Evolutionary conservation across 2,113 vertebrate species (phyloP).

Genomic region (Chionomys nivalis): DNA sequence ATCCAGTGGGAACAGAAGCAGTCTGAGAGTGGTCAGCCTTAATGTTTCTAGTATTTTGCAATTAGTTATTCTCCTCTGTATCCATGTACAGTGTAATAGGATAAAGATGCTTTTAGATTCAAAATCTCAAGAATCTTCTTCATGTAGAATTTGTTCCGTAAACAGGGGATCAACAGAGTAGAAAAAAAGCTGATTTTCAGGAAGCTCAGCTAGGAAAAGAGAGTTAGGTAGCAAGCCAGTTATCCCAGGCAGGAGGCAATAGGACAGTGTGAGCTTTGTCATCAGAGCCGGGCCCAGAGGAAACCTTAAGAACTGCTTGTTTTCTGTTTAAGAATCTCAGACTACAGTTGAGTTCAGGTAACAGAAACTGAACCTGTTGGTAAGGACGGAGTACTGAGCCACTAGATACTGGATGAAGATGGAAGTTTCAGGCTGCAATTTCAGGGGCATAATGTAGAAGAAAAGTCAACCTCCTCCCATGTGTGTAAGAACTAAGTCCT

Average conservation of each 20-base stretch:
- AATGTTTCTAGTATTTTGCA: not conserved
- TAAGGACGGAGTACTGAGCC: not conserved
- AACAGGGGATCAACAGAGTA: not conserved
- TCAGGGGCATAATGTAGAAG: not conserved
- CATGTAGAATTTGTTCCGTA: not conserved
- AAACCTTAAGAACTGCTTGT: not conserved
- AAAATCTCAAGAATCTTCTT: not conserved
- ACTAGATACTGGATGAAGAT: not conserved
- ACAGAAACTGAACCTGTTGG: no score
- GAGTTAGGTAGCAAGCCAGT: not conserved
- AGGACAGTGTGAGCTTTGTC: not conserved
- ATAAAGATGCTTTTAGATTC: not conserved
- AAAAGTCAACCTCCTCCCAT: not conserved
- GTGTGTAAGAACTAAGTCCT: not conserved
- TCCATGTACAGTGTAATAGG: not conserved
- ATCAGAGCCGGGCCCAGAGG: rapidly evolving
- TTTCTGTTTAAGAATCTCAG: not conserved
- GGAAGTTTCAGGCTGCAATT: not conserved
- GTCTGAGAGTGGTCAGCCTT: no score
- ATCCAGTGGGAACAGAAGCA: rapidly evolving
- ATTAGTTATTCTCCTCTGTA: not conserved
- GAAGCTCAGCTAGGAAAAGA: not conserved
- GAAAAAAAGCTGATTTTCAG: not conserved
- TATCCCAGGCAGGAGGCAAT: no score
- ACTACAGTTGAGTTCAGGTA: not conserved